phyloP scores from a whole-genome alignment of 2,797 vertebrate genomes.

The Pangasius mekongensis region DNA sequence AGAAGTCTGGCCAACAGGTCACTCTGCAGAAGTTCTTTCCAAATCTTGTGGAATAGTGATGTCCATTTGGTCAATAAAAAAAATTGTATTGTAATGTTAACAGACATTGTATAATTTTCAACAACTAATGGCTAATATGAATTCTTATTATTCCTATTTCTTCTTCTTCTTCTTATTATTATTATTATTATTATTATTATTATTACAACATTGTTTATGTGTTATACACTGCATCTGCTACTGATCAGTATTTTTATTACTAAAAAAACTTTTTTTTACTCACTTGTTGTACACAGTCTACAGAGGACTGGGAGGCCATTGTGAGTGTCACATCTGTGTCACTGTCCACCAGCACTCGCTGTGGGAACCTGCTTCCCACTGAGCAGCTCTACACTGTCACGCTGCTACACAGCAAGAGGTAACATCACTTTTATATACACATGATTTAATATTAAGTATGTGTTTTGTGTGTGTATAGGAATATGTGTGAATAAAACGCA shows the following conservation, averaged over 20 bases:
- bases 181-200: neutral
- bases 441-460: neutral
- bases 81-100: neutral
- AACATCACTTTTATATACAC: slow-evolving; percentile 32
- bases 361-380: slow-evolving; percentile 85
- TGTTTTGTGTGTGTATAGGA: neutral
- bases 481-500: neutral
- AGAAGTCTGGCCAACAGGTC: neutral
- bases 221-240: neutral
- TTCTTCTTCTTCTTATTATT: too few species aligned
- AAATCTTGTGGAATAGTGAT: neutral
- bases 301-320: slow-evolving; percentile 88
- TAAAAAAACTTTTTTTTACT: neutral
- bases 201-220: neutral
- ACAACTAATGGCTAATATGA: neutral
- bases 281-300: slow-evolving; percentile 72
- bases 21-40: neutral
- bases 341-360: slow-evolving; percentile 82
- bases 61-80: neutral
- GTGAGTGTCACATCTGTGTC: slow-evolving; percentile 78
- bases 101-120: neutral
- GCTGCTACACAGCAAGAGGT: slow-evolving; percentile 83
- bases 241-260: neutral
- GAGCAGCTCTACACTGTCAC: slow-evolving; percentile 84
- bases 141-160: neutral